Percentiles rank a stretch among this genome's conserved stretches.
Evolutionary conservation across 2,113 vertebrate genomes (phyloP).

Genomic region (Ailurus styani): DNA sequence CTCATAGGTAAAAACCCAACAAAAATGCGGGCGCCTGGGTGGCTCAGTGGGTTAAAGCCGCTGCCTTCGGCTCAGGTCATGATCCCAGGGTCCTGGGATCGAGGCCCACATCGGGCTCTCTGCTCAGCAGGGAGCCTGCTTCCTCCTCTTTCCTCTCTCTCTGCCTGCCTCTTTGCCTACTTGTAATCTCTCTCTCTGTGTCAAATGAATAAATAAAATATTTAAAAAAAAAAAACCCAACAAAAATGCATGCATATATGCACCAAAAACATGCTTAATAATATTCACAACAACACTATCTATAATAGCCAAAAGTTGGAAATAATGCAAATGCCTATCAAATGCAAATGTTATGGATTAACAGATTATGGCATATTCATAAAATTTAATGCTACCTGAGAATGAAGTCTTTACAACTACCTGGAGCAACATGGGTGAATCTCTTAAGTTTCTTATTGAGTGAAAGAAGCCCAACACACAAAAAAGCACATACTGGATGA

Average conservation of each 20-base stretch:
- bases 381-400: not conserved
- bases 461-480: not conserved
- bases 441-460: not conserved
- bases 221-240: no score
- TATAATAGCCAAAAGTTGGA: not conserved
- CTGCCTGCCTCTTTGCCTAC: no score
- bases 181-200: no score
- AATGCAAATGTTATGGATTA: no score
- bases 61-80: no score
- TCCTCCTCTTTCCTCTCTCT: no score
- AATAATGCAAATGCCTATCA: not conserved
- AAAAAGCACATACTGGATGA: not conserved
- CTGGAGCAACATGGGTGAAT: not conserved
- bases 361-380: not conserved
- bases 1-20: not conserved
- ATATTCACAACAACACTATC: not conserved
- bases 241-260: not conserved
- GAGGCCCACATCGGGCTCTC: no score
- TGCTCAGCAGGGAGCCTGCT: no score
- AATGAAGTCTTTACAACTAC: not conserved
- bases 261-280: not conserved
- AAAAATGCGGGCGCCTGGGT: no score
- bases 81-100: no score
- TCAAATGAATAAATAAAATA: no score
- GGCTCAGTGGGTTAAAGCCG: no score